Evolutionary conservation across 2,113 vertebrate genomes (phyloP), one percentile per base, ranked within the genome.

Genomic region (Hippocampus mohnikei): DNA sequence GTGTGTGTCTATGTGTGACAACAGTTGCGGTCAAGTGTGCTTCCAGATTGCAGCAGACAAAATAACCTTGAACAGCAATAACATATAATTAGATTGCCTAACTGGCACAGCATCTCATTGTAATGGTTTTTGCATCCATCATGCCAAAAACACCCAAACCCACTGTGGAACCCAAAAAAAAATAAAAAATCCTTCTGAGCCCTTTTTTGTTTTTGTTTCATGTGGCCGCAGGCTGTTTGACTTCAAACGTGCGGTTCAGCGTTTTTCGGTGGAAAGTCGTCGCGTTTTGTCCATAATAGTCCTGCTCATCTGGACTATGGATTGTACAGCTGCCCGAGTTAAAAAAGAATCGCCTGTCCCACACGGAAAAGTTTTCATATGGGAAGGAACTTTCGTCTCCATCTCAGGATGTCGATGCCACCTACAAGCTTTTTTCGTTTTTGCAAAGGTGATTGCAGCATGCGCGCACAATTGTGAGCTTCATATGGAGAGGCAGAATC

Each of bases 251-350:
- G 87, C n/a, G 83, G 88, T 82, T 21, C 20, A 9, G 75, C 76
- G 64, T 88, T 85, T 83, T 84, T 81, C 75, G 84, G 70, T 16
- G 81, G 84, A 89, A 77, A 61, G 76, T 86, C 83, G 64, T 78
- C 66, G 42, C 88, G 84, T 87, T 88, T 79, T 87, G 83, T 88
- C 88, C 85, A 84, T 90, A 84, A 80, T 75, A 84, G 82, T 90
- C 82, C 74, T 33, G 77, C 78, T 87, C 79, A 81, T 83, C 75
- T 83, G 78, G 83, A 85, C 83, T 78, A 86, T 71, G 67, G 68
- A 78, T 88, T 76, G n/a, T 25, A 81, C 87, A 85, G 84, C 77
- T 84, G 83, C 77, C 75, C 53, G 69, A 67, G 50, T 37, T 52
- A 59, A 71, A 71, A 71, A 61, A 50, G 52, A 72, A 67, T 81